These are phyloP conservation scores for Caenorhabditis becei DNA, from an alignment of 2,888 invertebrate species.

Conservation along the genomic window DNA sequence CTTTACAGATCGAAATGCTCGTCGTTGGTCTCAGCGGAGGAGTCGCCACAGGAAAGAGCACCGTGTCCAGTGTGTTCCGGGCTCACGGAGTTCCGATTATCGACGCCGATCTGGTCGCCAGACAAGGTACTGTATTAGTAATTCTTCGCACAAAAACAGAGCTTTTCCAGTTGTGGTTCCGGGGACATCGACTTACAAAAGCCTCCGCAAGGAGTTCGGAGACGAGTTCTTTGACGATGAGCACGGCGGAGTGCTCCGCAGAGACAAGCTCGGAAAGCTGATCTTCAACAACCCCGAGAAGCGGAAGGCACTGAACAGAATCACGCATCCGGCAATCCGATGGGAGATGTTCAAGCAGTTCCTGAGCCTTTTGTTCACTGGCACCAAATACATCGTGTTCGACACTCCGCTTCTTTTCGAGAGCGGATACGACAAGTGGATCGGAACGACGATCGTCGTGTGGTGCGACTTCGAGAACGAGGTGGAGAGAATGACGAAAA, in stretches of 20 bases:
- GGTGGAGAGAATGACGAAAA: conserved; percentile 70
- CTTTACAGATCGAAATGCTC: conserved; percentile 68
- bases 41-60: conserved; percentile 78
- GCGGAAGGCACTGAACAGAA: conserved; percentile 73
- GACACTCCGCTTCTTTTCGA: conserved; percentile 80
- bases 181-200: conserved; percentile 71
- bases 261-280: conserved; percentile 75
- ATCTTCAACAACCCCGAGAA: conserved; percentile 77
- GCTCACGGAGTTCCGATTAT: conserved; percentile 73
- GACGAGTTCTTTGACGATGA: conserved; percentile 77
- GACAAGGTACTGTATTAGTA: conserved; percentile 69
- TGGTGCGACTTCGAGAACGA: conserved; percentile 77
- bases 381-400: conserved; percentile 72
- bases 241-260: conserved; percentile 71
- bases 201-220: conserved; percentile 76
- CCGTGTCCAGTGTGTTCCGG: conserved; percentile 68
- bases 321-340: conserved; percentile 76
- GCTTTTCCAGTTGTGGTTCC: conserved; percentile 77
- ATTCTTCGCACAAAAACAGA: not conserved
- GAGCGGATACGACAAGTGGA: conserved; percentile 71
- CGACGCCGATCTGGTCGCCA: conserved; percentile 79
- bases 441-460: conserved; percentile 76
- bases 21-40: conserved; percentile 79
- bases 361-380: conserved; percentile 66
- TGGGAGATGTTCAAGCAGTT: conserved; percentile 74